Percentiles rank a stretch among this genome's conserved stretches.
These are phyloP conservation scores for Rhopalosiphum padi DNA, from an alignment of 1,140 invertebrate species.

Conservation along the genomic window DNA sequence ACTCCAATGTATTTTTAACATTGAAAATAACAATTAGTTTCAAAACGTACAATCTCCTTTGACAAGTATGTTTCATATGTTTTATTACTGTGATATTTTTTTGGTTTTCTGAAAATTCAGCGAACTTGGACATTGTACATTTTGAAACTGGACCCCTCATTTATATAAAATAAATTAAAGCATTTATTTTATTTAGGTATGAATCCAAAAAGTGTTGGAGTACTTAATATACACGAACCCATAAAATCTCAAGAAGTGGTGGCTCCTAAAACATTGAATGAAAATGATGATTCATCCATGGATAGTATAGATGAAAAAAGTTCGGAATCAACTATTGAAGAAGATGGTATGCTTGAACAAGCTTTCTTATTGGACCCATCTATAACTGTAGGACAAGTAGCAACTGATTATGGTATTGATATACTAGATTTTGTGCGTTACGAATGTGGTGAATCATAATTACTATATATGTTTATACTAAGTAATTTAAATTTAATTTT, in stretches of 20 bases:
- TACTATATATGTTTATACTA: not conserved
- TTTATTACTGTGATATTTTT: too few species aligned
- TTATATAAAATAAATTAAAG: constrained; percentile 50
- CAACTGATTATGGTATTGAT: constrained; percentile 65
- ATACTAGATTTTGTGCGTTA: constrained; percentile 61
- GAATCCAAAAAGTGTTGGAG: constrained; percentile 81
- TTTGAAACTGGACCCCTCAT: too few species aligned
- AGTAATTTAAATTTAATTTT: not conserved
- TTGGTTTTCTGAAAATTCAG: too few species aligned
- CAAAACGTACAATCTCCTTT: too few species aligned
- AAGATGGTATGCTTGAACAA: constrained; percentile 80
- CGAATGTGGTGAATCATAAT: constrained; percentile 60
- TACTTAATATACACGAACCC: constrained; percentile 61
- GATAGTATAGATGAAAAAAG: constrained; percentile 28
- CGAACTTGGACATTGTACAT: too few species aligned
- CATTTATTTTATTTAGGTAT: constrained; percentile 69
- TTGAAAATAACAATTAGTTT: too few species aligned
- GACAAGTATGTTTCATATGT: too few species aligned
- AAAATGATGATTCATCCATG: not conserved
- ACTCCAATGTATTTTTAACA: too few species aligned
- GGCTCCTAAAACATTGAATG: constrained; percentile 63
- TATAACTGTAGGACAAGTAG: constrained; percentile 75
- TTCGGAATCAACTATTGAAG: constrained; percentile 70
- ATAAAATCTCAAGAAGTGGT: constrained; percentile 67
- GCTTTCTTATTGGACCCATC: constrained; percentile 84